These are phyloP conservation scores for Chymomyza fuscimana DNA, from an alignment of 2,888 invertebrate genomes.

Conservation along the genomic window DNA sequence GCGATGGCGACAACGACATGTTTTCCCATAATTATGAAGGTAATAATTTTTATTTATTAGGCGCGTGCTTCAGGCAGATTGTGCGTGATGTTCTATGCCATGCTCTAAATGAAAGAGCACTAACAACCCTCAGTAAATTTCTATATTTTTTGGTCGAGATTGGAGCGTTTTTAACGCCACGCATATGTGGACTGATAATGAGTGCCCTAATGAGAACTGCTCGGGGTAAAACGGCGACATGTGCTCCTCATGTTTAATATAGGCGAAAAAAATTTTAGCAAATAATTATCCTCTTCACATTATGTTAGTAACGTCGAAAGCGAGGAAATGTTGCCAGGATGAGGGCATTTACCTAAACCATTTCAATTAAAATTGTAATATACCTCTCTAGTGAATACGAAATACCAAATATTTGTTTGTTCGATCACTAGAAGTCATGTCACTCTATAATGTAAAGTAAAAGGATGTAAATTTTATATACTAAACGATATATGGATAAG, in stretches of 20 bases:
- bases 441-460: too few relatives aligned
- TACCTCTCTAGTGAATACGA: conserved; percentile 6
- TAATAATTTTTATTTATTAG: conserved; percentile 78
- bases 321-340: background rate
- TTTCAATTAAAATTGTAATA: conserved; percentile 11
- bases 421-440: too few relatives aligned
- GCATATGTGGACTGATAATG: conserved; percentile 64
- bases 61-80: conserved; percentile 67
- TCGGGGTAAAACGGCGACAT: conserved; percentile 56
- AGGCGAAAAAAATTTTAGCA: conserved; percentile 74
- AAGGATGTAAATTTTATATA: too few relatives aligned
- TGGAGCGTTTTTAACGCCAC: conserved; percentile 36
- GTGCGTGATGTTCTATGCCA: conserved; percentile 42
- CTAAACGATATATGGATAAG: too few relatives aligned
- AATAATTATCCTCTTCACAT: conserved; percentile 77
- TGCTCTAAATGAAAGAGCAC: conserved; percentile 38
- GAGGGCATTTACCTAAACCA: conserved; percentile 36
- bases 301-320: conserved; percentile 62
- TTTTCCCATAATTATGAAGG: conserved; percentile 75
- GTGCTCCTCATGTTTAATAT: conserved; percentile 78
- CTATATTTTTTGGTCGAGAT: conserved; percentile 54
- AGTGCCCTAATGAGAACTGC: conserved; percentile 65
- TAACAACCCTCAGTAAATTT: conserved; percentile 51
- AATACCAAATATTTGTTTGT: too few relatives aligned
- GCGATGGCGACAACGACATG: conserved; percentile 61